Percentiles rank a stretch among this genome's conserved stretches.
phyloP scores from a whole-genome alignment of 2,888 invertebrate species.

The Nephrotoma guestfalica region DNA sequence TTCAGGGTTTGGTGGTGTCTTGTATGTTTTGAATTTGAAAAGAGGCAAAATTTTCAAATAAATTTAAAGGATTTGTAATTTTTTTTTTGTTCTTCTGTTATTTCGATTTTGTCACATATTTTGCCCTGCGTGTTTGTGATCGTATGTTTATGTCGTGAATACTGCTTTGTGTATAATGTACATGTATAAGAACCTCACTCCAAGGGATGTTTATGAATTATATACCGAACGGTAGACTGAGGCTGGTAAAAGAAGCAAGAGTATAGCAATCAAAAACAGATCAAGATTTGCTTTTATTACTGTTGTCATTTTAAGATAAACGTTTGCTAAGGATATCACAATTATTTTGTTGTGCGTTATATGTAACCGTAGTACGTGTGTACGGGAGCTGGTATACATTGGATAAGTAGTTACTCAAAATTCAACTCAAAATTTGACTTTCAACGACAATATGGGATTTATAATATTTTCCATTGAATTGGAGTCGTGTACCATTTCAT shows the following conservation, averaged over 20 bases:
- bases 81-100: not conserved
- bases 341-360: not conserved
- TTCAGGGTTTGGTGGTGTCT: not conserved
- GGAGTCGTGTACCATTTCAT: too few relatives aligned
- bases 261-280: not conserved
- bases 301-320: not conserved
- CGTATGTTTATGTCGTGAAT: not conserved
- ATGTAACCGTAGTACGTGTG: not conserved
- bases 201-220: not conserved
- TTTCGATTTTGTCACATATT: not conserved
- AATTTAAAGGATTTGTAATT: not conserved
- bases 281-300: not conserved
- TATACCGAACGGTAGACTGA: not conserved
- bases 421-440: not conserved
- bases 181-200: not conserved
- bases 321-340: not conserved
- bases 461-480: too few relatives aligned
- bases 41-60: not conserved
- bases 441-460: too few relatives aligned
- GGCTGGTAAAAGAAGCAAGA: not conserved
- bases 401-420: not conserved
- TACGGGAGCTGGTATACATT: not conserved
- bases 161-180: not conserved
- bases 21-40: not conserved
- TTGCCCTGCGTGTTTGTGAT: not conserved